Conservation (phyloP, 2,797 vertebrate genomes). For the Danio tinwini region DNA sequence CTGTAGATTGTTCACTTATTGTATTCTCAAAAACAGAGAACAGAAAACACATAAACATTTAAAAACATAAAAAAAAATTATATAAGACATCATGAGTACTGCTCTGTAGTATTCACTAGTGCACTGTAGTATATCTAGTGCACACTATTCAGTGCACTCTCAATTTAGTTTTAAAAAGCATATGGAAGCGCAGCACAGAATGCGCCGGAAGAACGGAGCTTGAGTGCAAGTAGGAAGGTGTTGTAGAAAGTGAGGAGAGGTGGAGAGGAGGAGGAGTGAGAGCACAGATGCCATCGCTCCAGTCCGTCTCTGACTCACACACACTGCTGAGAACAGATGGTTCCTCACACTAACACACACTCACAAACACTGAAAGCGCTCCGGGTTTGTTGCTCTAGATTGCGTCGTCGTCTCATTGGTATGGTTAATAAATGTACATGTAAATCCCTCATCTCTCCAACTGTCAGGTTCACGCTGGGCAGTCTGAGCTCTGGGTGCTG, state of each 20-base stretch:
- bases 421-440: not conserved
- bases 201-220: conserved; percentile 49
- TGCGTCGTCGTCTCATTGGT: not conserved
- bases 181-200: not conserved
- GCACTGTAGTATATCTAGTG: too few relatives aligned
- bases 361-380: conserved; percentile 10
- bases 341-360: conserved; percentile 59
- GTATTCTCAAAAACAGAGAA: too few relatives aligned
- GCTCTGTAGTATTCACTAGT: not conserved
- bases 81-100: too few relatives aligned
- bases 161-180: not conserved
- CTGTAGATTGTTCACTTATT: too few relatives aligned
- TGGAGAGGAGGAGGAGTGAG: conserved; percentile 51
- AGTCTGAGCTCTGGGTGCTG: conserved; percentile 23
- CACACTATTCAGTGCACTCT: not conserved
- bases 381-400: not conserved
- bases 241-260: conserved; percentile 49
- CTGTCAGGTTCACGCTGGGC: conserved; percentile 21
- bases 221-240: conserved; percentile 35
- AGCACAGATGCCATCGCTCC: conserved; percentile 72
- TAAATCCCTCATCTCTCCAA: conserved; percentile 24
- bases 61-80: too few relatives aligned
- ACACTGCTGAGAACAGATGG: conserved; percentile 79
- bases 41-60: too few relatives aligned
- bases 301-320: conserved; percentile 74